Percentiles rank a stretch among this genome's conserved stretches.
Conservation (phyloP, 2,113 vertebrate genomes). For the Pungitius pungitius region DNA sequence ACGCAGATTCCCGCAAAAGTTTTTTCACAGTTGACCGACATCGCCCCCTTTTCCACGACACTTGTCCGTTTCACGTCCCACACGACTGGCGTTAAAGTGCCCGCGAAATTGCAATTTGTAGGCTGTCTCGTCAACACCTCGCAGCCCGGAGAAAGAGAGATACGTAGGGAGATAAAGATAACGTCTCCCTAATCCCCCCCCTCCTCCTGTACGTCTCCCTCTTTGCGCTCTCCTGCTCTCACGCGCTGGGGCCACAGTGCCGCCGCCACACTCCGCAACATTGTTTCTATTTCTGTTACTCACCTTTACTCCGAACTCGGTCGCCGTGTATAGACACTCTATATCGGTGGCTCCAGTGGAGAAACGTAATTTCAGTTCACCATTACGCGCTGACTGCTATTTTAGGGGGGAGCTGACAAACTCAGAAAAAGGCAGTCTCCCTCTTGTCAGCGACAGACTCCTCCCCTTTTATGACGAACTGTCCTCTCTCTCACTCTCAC, state of each 20-base stretch:
- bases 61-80: conserved; percentile 1
- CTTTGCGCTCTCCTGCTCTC: conserved; percentile 65
- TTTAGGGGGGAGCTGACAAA: conserved; percentile 85
- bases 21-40: conserved; percentile 48
- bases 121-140: too few relatives aligned
- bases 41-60: conserved; percentile 34
- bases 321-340: conserved; percentile 81
- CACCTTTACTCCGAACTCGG: conserved; percentile 80
- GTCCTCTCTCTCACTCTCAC: conserved; percentile 43
- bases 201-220: conserved; percentile 70
- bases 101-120: neutral
- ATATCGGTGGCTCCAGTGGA: conserved; percentile 82
- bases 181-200: conserved; percentile 61
- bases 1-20: conserved; percentile 28
- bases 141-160: conserved; percentile 1
- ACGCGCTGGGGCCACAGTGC: conserved; percentile 48
- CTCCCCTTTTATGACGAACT: conserved; percentile 73
- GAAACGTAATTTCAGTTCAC: conserved; percentile 83
- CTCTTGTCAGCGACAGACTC: conserved; percentile 81
- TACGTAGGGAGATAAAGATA: conserved; percentile 8
- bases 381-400: conserved; percentile 83
- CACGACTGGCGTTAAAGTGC: neutral
- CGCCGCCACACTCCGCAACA: conserved; percentile 67
- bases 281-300: conserved; percentile 84
- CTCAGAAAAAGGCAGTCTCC: conserved; percentile 81